Evolutionary conservation across 2,888 invertebrate species (phyloP).

Genomic region (Esperia sulphurella): DNA sequence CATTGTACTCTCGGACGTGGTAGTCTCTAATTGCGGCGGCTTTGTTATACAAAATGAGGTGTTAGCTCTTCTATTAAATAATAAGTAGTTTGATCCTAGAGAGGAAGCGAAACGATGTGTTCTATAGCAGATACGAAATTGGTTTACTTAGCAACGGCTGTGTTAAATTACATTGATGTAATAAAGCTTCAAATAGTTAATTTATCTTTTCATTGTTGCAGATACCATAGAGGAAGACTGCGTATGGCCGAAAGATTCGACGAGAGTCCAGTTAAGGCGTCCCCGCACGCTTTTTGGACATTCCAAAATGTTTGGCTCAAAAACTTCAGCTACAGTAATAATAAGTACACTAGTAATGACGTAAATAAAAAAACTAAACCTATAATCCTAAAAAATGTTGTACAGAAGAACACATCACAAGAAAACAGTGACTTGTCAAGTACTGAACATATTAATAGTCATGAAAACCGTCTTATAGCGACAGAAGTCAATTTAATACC

Average conservation of each 20-base stretch:
- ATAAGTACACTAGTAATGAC: conserved; percentile 14
- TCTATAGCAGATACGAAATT: conserved; percentile 48
- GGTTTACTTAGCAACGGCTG: conserved; percentile 21
- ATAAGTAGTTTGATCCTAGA: conserved; percentile 60
- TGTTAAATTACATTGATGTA: conserved; percentile 13
- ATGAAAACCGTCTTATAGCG: conserved; percentile 52
- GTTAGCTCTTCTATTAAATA: conserved; percentile 76
- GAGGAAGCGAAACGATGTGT: conserved; percentile 34
- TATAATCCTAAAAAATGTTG: conserved; percentile 21
- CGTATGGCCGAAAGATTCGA: conserved; percentile 71
- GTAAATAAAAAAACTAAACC: conserved; percentile 5
- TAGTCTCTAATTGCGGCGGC: conserved; percentile 71
- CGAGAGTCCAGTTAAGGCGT: conserved; percentile 65
- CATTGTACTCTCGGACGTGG: conserved; percentile 64
- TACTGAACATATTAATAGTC: conserved; percentile 16
- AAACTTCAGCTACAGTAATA: conserved; percentile 16
- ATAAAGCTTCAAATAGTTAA: background rate
- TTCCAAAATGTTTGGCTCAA: conserved; percentile 45
- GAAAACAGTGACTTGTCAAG: conserved; percentile 23
- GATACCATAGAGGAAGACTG: conserved; percentile 61
- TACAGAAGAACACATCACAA: conserved; percentile 32
- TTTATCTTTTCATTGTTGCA: conserved; percentile 51
- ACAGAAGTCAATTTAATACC: conserved; percentile 24
- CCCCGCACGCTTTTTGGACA: conserved; percentile 68
- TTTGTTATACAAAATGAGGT: conserved; percentile 78